phyloP scores from a whole-genome alignment of 2,797 vertebrate species.

The Molossus alvarezi region DNA sequence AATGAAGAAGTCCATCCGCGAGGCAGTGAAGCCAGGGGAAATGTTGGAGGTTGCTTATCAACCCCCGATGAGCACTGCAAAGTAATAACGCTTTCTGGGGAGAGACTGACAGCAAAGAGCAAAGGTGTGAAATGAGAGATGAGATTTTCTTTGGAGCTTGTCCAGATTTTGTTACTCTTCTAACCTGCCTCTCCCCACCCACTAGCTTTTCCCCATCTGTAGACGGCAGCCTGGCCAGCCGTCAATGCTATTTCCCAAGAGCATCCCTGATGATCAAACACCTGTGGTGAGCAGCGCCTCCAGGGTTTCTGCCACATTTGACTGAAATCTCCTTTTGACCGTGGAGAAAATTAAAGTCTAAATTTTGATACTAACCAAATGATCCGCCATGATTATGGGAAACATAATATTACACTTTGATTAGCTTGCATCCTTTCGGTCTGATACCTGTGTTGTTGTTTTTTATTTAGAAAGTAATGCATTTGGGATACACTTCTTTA shows the following conservation, averaged over 20 bases:
- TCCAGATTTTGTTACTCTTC: slow-evolving; percentile 85
- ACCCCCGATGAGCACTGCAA: slow-evolving; percentile 55
- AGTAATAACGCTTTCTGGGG: slow-evolving; percentile 79
- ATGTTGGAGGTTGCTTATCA: slow-evolving; percentile 44
- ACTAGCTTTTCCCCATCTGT: slow-evolving; percentile 83
- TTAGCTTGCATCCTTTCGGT: slow-evolving; percentile 73
- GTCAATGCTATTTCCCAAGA: slow-evolving; percentile 83
- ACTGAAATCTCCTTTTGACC: slow-evolving; percentile 81
- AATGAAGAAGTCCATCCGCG: slow-evolving; percentile 74
- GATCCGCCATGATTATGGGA: slow-evolving; percentile 69
- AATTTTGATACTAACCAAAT: slow-evolving; percentile 86
- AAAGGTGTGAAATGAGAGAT: slow-evolving; percentile 86
- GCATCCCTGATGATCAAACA: slow-evolving; percentile 88
- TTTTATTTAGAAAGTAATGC: slow-evolving; percentile 64
- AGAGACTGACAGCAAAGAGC: slow-evolving; percentile 80
- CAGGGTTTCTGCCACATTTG: slow-evolving; percentile 82
- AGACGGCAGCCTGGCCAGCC: slow-evolving; percentile 79
- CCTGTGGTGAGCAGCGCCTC: slow-evolving; percentile 81
- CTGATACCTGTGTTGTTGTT: slow-evolving; percentile 20
- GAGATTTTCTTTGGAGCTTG: slow-evolving; percentile 85
- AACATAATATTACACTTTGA: slow-evolving; percentile 81
- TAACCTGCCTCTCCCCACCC: slow-evolving; percentile 53
- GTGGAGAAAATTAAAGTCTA: slow-evolving; percentile 87
- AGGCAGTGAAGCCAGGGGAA: slow-evolving; percentile 69
- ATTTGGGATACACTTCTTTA: not conserved